Conservation (phyloP, 2,888 invertebrate genomes). For the Drosophila pegasa region DNA sequence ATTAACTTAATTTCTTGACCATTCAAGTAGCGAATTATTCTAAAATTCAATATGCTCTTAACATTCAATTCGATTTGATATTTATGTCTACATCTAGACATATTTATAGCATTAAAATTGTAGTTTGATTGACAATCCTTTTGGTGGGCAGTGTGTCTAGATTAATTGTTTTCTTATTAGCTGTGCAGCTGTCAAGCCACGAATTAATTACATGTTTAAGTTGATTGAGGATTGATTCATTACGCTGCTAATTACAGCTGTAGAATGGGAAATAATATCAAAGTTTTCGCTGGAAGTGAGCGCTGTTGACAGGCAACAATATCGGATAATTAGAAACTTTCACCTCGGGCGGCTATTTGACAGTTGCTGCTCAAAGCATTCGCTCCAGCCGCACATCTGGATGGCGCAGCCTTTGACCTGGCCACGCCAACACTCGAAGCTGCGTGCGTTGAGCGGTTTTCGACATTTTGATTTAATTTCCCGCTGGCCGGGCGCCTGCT, state of each 20-base stretch:
- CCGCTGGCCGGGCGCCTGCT: slow-evolving; percentile 36
- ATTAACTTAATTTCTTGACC: background rate
- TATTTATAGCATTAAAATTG: background rate
- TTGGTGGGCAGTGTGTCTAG: background rate
- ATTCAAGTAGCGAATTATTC: background rate
- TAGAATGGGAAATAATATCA: slow-evolving; percentile 30
- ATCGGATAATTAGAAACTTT: slow-evolving; percentile 59
- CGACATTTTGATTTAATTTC: slow-evolving; percentile 71
- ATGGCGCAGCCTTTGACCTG: slow-evolving; percentile 42
- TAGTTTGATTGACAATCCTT: slow-evolving; percentile 1
- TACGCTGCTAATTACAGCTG: slow-evolving; percentile 23
- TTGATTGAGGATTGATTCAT: slow-evolving; percentile 37
- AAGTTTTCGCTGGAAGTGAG: slow-evolving; percentile 2
- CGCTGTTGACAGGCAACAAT: slow-evolving; percentile 34
- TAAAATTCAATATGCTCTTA: background rate
- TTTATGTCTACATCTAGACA: background rate
- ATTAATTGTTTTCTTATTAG: slow-evolving; percentile 8
- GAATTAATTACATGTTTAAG: slow-evolving; percentile 63
- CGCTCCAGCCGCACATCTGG: slow-evolving; percentile 20
- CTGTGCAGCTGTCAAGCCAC: slow-evolving; percentile 47
- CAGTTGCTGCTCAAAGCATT: slow-evolving; percentile 8
- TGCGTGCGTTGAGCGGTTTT: slow-evolving; percentile 38
- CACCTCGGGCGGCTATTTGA: slow-evolving; percentile 34
- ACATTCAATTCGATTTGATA: background rate
- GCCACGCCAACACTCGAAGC: slow-evolving; percentile 16